phyloP scores from a whole-genome alignment of 1,140 invertebrate species.

The Cyclina sinensis region DNA sequence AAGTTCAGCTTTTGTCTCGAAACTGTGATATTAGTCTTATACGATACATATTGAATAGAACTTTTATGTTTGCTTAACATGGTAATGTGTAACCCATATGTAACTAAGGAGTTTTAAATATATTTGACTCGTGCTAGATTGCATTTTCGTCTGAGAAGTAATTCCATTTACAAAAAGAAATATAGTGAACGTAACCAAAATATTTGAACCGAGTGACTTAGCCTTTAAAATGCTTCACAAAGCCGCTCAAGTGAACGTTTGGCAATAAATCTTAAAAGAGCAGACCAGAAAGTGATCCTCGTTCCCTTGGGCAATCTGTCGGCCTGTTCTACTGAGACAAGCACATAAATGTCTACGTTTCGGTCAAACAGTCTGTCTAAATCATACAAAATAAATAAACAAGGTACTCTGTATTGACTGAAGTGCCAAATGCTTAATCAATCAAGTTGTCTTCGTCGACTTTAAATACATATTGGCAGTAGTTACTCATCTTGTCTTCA shows the following conservation, averaged over 20 bases:
- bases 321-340: not conserved
- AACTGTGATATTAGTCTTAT: too few relatives aligned
- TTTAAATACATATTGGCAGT: conserved; percentile 1
- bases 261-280: not conserved
- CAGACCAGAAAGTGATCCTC: not conserved
- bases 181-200: too few relatives aligned
- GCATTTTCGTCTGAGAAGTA: too few relatives aligned
- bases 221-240: not conserved
- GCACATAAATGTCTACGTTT: not conserved
- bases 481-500: not conserved
- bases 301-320: conserved; percentile 14
- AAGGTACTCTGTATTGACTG: not conserved
- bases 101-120: too few relatives aligned
- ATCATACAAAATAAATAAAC: not conserved
- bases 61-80: too few relatives aligned
- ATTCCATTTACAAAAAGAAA: too few relatives aligned
- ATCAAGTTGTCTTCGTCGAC: not conserved
- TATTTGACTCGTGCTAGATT: too few relatives aligned
- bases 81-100: too few relatives aligned
- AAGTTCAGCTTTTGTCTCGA: too few relatives aligned
- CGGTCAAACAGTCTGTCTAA: not conserved
- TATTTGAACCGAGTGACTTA: too few relatives aligned
- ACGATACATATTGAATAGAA: too few relatives aligned
- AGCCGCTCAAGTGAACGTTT: not conserved
- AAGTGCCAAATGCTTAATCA: not conserved